Evolutionary conservation across 2,888 invertebrate genomes (phyloP).

Genomic region (Smittia sp.): DNA sequence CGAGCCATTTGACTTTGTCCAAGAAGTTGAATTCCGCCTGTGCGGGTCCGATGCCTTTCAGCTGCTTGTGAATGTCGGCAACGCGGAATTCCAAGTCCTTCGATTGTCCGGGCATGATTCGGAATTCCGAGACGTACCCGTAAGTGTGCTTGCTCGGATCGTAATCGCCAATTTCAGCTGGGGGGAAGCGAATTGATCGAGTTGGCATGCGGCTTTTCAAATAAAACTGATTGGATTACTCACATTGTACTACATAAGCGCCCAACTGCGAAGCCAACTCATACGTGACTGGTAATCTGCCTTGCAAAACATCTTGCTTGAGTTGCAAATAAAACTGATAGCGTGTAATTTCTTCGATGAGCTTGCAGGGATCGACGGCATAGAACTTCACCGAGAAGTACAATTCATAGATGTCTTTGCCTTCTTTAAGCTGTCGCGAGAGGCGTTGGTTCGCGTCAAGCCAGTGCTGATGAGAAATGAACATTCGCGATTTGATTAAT

Average conservation of each 20-base stretch:
- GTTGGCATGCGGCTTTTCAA: not conserved
- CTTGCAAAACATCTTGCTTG: conserved; percentile 93
- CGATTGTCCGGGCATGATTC: conserved; percentile 88
- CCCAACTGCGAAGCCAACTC: conserved; percentile 90
- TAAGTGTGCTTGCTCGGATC: conserved; percentile 81
- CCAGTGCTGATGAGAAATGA: conserved; percentile 73
- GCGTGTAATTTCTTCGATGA: conserved; percentile 93
- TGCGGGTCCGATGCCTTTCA: conserved; percentile 70
- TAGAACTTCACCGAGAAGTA: conserved; percentile 98
- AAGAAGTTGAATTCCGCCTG: conserved; percentile 92
- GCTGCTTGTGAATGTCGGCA: conserved; percentile 81
- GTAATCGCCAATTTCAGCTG: conserved; percentile 94
- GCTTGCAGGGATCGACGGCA: conserved; percentile 93
- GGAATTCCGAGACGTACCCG: conserved; percentile 93
- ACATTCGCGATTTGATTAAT: not conserved
- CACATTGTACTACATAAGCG: conserved; percentile 91
- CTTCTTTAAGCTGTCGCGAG: conserved; percentile 79
- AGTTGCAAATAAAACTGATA: conserved; percentile 97
- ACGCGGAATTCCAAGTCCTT: conserved; percentile 85
- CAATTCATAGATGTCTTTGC: conserved; percentile 71
- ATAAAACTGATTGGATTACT: conserved; percentile 54
- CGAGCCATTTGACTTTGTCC: conserved; percentile 97
- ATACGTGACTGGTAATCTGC: conserved; percentile 84
- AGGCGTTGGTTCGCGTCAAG: conserved; percentile 87
- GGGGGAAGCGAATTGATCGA: conserved; percentile 29